Conservation (phyloP, 2,888 invertebrate species). For the Drosophila tripunctata region DNA sequence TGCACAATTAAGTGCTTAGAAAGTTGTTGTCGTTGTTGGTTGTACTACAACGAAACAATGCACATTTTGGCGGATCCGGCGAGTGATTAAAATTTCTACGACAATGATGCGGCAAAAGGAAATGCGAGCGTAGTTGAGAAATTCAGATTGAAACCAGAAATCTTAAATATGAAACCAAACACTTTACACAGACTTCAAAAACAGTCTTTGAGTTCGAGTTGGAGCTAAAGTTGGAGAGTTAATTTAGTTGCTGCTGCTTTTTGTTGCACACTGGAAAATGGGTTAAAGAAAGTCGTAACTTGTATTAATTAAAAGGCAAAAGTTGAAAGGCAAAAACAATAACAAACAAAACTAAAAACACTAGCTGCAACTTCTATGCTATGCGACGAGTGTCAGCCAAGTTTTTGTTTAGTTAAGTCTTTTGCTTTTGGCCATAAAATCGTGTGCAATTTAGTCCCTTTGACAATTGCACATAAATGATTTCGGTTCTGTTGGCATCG, state of each 20-base stretch:
- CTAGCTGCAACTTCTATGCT: conserved; percentile 28
- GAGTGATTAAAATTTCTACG: conserved; percentile 62
- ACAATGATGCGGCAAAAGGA: conserved; percentile 66
- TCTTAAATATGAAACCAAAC: conserved; percentile 2
- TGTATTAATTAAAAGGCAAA: conserved; percentile 72
- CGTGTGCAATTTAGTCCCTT: conserved; percentile 31
- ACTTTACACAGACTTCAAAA: background rate
- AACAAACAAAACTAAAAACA: no score
- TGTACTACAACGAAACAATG: conserved; percentile 52
- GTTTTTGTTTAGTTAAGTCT: background rate
- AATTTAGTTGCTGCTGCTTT: conserved; percentile 42
- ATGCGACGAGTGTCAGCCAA: conserved; percentile 6
- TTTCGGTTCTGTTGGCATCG: no score
- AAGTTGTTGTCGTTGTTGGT: conserved; percentile 43
- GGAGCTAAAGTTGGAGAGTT: conserved; percentile 9
- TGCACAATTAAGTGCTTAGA: conserved; percentile 30
- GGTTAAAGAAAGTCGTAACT: conserved; percentile 75
- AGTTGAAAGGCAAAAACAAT: conserved; percentile 43
- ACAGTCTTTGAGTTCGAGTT: conserved; percentile 1
- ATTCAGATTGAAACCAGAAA: background rate
- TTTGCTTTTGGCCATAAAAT: conserved; percentile 18
- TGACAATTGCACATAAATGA: conserved; percentile 51
- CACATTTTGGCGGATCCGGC: conserved; percentile 48
- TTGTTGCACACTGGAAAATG: conserved; percentile 39
- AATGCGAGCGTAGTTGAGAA: conserved; percentile 45